These are phyloP conservation scores for Megaceryle maxima DNA, from an alignment of 2,113 vertebrate genomes.

Conservation along the genomic window DNA sequence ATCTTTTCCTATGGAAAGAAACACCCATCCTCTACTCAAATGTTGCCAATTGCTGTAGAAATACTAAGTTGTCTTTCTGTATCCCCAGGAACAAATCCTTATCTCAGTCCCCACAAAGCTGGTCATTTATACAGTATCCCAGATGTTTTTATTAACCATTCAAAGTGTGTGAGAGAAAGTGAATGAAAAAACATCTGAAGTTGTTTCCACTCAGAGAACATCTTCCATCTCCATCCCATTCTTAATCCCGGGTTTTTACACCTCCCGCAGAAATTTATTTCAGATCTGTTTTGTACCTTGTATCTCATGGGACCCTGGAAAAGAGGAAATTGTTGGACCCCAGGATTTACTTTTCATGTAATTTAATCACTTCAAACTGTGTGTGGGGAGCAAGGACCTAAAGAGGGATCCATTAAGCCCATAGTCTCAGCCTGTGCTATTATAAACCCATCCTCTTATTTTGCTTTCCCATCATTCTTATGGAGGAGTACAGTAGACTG, in stretches of 20 bases:
- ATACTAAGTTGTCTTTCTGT: neutral
- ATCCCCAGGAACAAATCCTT: neutral
- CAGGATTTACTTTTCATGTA: neutral
- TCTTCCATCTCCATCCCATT: neutral
- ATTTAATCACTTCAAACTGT: neutral
- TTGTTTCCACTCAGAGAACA: neutral
- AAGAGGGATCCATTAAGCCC: neutral
- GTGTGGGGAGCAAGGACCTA: neutral
- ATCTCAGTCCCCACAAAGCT: neutral
- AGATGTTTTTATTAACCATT: neutral
- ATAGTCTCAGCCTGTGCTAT: neutral
- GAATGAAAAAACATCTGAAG: neutral
- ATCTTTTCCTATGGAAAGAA: neutral
- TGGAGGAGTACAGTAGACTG: neutral
- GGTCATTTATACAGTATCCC: neutral
- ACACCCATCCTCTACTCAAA: neutral
- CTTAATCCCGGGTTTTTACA: neutral
- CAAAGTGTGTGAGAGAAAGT: neutral
- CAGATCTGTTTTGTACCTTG: neutral
- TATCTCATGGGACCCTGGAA: neutral
- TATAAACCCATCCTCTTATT: neutral
- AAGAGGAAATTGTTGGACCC: neutral
- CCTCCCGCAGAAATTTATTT: neutral
- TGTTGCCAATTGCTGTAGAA: neutral
- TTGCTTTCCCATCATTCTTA: neutral